These are phyloP conservation scores for Cheilosia grossa DNA, from an alignment of 2,888 invertebrate genomes.

Conservation along the genomic window DNA sequence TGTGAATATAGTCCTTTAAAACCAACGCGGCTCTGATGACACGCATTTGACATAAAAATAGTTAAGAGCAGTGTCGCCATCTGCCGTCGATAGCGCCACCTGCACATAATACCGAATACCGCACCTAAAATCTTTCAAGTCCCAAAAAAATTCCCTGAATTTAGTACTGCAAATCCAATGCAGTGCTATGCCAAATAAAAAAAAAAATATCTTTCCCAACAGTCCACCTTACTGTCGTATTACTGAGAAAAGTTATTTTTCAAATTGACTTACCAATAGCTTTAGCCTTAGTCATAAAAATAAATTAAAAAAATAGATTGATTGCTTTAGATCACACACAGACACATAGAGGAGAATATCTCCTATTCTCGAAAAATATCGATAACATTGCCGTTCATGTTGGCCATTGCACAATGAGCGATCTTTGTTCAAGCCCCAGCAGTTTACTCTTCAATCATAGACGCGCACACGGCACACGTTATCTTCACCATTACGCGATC, in stretches of 20 bases:
- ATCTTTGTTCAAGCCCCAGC: constrained; percentile 54
- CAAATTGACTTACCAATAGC: constrained; percentile 36
- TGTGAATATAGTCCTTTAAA: too few relatives aligned
- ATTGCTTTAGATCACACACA: constrained; percentile 62
- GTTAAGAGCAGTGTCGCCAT: too few relatives aligned
- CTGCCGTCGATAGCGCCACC: too few relatives aligned
- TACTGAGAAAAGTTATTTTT: constrained; percentile 7
- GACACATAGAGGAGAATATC: constrained; percentile 19
- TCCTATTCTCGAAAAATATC: constrained; percentile 52
- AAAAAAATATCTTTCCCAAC: constrained; percentile 32
- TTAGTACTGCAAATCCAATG: not conserved
- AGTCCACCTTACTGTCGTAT: constrained; percentile 17
- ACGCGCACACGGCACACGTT: constrained; percentile 22
- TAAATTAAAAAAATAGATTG: constrained; percentile 40
- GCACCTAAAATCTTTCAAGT: too few relatives aligned
- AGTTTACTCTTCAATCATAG: constrained; percentile 70
- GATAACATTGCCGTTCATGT: constrained; percentile 40
- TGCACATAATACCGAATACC: too few relatives aligned
- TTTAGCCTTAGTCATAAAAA: constrained; percentile 45
- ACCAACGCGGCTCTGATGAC: too few relatives aligned
- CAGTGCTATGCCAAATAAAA: not conserved
- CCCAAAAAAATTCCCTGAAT: not conserved
- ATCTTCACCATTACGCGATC: constrained; percentile 60
- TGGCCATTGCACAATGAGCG: constrained; percentile 62
- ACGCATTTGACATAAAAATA: too few relatives aligned